phyloP scores from a whole-genome alignment of 2,888 invertebrate species.

The Yponomeuta cagnagella region DNA sequence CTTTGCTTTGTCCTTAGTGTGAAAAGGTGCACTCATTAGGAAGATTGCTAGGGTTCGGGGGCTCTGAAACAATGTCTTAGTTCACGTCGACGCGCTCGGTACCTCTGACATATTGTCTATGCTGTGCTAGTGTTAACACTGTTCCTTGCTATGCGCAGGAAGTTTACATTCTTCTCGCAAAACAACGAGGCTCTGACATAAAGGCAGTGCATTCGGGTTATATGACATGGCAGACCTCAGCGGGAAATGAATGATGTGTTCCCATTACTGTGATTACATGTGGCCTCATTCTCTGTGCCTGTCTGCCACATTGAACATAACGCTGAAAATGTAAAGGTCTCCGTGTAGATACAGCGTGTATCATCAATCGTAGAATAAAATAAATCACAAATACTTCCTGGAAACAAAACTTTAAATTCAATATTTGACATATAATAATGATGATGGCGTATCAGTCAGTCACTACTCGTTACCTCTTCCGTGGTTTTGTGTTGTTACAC shows the following conservation, averaged over 20 bases:
- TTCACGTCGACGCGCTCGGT: conserved; percentile 33
- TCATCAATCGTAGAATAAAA: not conserved
- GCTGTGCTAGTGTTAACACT: conserved; percentile 47
- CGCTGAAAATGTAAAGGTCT: not conserved
- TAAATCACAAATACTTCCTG: not conserved
- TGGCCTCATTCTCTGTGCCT: conserved; percentile 4
- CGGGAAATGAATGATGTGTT: conserved; percentile 34
- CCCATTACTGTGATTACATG: conserved; percentile 53
- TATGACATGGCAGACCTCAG: conserved; percentile 28
- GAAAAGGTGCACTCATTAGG: conserved; percentile 75
- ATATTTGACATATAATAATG: conserved; percentile 29
- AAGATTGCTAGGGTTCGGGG: conserved; percentile 70
- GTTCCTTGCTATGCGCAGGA: conserved; percentile 49
- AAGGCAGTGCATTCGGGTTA: conserved; percentile 61
- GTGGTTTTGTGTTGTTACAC: conserved; percentile 28
- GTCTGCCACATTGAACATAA: not conserved
- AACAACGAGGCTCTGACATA: conserved; percentile 49
- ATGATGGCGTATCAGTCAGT: conserved; percentile 23
- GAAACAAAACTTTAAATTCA: conserved; percentile 9
- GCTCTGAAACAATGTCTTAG: conserved; percentile 56
- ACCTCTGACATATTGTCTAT: conserved; percentile 48
- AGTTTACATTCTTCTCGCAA: conserved; percentile 52
- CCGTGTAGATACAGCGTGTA: not conserved
- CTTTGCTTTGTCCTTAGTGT: conserved; percentile 68
- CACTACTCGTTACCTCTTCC: conserved; percentile 29